Evolutionary conservation across 2,888 invertebrate species (phyloP).

Genomic region (Bombyx huttoni): DNA sequence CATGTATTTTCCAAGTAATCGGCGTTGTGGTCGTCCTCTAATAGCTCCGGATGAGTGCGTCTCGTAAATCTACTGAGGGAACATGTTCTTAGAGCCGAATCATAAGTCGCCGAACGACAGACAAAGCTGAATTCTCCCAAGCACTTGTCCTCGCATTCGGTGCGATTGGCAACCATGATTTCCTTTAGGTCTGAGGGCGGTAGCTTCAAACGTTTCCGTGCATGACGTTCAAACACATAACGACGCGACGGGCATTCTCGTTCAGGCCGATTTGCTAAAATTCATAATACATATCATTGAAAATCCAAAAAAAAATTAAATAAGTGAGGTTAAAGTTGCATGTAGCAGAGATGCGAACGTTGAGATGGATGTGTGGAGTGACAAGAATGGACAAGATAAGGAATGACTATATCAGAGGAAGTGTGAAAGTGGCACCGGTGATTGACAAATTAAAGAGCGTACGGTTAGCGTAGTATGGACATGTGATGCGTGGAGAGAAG

Average conservation of each 20-base stretch:
- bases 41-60: conserved; percentile 86
- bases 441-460: too few species aligned
- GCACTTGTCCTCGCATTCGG: conserved; percentile 92
- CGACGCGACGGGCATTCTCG: conserved; percentile 90
- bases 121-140: conserved; percentile 90
- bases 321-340: too few species aligned
- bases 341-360: too few species aligned
- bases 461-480: too few species aligned
- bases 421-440: too few species aligned
- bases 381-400: too few species aligned
- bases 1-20: conserved; percentile 94
- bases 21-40: conserved; percentile 88
- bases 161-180: conserved; percentile 86
- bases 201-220: conserved; percentile 85
- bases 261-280: conserved; percentile 83
- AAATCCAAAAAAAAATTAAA: too few species aligned
- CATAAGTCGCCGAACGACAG: conserved; percentile 89
- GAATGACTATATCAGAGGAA: too few species aligned
- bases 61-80: conserved; percentile 86
- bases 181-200: conserved; percentile 87
- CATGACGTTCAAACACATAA: conserved; percentile 90
- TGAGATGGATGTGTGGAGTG: too few species aligned
- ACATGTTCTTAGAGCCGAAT: conserved; percentile 83
- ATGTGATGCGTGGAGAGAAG: too few species aligned
- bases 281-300: not conserved